Evolutionary conservation across 2,797 vertebrate genomes (phyloP), one percentile per base, ranked within the genome.

Genomic region (Gymnoscopelus braueri): DNA sequence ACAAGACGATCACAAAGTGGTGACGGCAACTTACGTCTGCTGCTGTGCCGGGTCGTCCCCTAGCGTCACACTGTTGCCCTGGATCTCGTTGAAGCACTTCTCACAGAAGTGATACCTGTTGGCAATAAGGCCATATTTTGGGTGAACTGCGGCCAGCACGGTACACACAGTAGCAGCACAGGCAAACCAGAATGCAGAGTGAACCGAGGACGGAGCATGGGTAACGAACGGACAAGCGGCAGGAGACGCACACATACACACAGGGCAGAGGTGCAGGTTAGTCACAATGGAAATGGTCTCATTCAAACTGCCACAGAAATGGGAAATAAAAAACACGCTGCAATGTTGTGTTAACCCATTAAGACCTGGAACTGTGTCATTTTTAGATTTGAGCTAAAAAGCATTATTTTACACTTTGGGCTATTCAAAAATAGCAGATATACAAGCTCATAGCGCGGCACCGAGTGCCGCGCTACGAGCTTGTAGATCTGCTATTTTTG

Each of bases 81-180:
- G 98, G 95, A 99, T 98, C 95, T 99, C 98, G 78, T 97, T 99
- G 95, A 99, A 99, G 95, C 98, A 99, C 95, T 99, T 99, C 92
- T 99, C 98, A 91, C 98, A 99, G 94, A 98, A 99, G 93, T 99
- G 97, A 96, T 99, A 99, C 97, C 98, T 99, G 96, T 94, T 91
- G 88, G 89, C 84, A 89, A 88, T 75, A 94, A 93, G 88, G 85
- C 83, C 91, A 92, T 78, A 89, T 88, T 88, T 94, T 88, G 84
- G 83, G 86, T 90, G 84, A 89, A 86, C 80, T 88, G 83, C 72
- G 83, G 77, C 84, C 82, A 80, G 84, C 83, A 53, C 58, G 19
- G 12, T 35, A 87, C 82, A 92, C 79, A 89, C 83, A 91, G 84
- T 80, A 90, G 89, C 81, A 89, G 84, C 76, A 91, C 74, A 87